A percentile compares a stretch with the other conserved stretches of the same genome.
phyloP scores from a whole-genome alignment of 1,140 invertebrate genomes.

The Ceratosolen solmsi region DNA sequence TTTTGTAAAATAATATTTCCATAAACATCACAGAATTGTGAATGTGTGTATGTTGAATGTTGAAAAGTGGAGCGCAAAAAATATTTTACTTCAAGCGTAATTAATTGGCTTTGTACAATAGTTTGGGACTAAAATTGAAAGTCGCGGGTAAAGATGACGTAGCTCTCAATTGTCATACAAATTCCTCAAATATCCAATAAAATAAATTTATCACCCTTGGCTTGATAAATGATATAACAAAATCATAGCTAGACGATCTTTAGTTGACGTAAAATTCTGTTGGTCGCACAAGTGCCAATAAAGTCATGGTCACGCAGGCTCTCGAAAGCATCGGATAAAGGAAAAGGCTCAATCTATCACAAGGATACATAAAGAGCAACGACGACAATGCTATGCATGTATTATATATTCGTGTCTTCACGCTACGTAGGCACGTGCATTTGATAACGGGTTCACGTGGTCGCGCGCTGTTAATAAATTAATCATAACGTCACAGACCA shows the following conservation, averaged over 20 bases:
- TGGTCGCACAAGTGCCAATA: neutral
- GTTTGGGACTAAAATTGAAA: neutral
- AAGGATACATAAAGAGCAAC: too few species aligned
- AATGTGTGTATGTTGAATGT: too few species aligned
- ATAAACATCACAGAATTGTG: too few species aligned
- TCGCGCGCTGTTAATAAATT: constrained; percentile 60
- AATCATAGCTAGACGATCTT: neutral
- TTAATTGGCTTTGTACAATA: neutral
- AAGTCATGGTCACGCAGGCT: neutral
- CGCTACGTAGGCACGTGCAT: too few species aligned
- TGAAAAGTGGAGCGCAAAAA: too few species aligned
- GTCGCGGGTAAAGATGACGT: neutral
- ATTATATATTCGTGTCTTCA: too few species aligned
- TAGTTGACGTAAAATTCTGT: neutral
- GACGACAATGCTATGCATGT: too few species aligned
- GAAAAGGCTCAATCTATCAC: too few species aligned
- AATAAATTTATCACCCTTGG: neutral
- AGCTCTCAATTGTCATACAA: neutral
- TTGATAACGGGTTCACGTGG: neutral
- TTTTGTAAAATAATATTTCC: too few species aligned
- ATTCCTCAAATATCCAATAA: neutral
- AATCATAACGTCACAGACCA: constrained; percentile 67
- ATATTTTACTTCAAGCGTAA: too few species aligned
- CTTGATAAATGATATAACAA: neutral
- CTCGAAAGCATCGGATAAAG: neutral